Evolutionary conservation across 2,113 vertebrate species (phyloP).

Genomic region (Hipposideros armiger): DNA sequence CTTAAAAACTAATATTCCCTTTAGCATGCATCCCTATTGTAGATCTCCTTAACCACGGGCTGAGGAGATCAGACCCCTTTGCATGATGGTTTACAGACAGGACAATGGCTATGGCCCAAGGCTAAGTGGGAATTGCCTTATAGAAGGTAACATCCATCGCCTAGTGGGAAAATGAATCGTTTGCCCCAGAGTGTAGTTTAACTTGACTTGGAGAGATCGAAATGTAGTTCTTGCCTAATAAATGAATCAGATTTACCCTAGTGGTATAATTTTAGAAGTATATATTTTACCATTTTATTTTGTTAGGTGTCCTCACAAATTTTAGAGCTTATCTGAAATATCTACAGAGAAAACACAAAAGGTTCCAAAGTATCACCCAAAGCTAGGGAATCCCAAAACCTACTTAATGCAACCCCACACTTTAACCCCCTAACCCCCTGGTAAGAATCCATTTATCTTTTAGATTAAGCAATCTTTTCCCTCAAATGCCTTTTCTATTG

Average conservation of each 20-base stretch:
- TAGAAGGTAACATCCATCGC: conserved; percentile 50
- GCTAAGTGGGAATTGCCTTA: conserved; percentile 61
- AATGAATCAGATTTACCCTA: conserved; percentile 57
- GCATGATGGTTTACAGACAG: not conserved
- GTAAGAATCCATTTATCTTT: not conserved
- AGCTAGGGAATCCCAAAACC: not conserved
- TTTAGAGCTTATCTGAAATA: conserved; percentile 42
- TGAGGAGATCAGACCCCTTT: not conserved
- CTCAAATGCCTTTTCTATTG: conserved; percentile 35
- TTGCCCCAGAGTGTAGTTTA: conserved; percentile 56
- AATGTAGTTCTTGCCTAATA: conserved; percentile 50
- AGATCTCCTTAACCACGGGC: not conserved
- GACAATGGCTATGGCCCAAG: not conserved
- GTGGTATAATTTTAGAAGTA: conserved; percentile 54
- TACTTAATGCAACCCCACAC: not conserved
- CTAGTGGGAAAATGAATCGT: conserved; percentile 75
- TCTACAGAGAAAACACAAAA: not conserved
- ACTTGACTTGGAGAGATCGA: conserved; percentile 49
- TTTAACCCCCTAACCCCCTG: not conserved
- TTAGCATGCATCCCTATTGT: not conserved
- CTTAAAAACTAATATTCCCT: not conserved
- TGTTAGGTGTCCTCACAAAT: not conserved
- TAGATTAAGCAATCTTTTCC: not conserved
- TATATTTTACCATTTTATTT: conserved; percentile 50
- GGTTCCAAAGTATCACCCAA: not conserved